Base-by-base conservation (phyloP, 2,113 vertebrate genomes). In the Anas platyrhynchos region DNA sequence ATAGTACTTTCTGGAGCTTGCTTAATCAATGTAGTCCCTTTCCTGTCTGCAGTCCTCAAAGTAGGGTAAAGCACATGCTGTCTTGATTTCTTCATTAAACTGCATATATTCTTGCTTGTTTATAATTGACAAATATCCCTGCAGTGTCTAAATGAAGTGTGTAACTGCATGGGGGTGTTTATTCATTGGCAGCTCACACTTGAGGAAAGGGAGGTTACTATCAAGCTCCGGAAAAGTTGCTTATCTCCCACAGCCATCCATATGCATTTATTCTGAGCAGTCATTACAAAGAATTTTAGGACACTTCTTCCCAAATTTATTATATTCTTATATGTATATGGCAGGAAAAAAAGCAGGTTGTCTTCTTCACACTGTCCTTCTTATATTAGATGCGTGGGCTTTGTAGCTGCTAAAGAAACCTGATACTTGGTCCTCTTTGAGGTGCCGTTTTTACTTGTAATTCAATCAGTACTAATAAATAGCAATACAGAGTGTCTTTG, bases 251-350 rank as follows among this genome's bases (percentile, higher is more conserved):
- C 32, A 29, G 61, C 20, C 22, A 1, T 38, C 20, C 20, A 1
- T 38, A 14, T 27, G 36, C 32, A n/a, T 31, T 73, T 77, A n/a
- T 83, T 85, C 58, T 44, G 20, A 41, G 50, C 34, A 44, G 34
- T 79, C 62, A 43, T 52, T 83, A 63, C 18, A 69, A 77, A 78
- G 23, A 87, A 25, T 59, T 63, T 21, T 63, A 54, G 67, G 31
- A 21, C 0, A 4, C 8, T 62, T 76, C n/a, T 93, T 89, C 44
- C 12, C 63, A 44, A 77, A 59, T 31, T 61, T 76, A n/a, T 59
- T 0, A 2, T 55, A 12, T 43, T 76, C n/a, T 75, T 78, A 29
- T 15, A 18, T 11, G 1, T 38, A 1, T 14, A 1, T 43, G 1
- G 6, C n/a, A 29, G 94, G 44, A 58, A 95, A 88, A 54, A 50